phyloP scores from a whole-genome alignment of 2,797 vertebrate species.

The Aplochiton taeniatus region DNA sequence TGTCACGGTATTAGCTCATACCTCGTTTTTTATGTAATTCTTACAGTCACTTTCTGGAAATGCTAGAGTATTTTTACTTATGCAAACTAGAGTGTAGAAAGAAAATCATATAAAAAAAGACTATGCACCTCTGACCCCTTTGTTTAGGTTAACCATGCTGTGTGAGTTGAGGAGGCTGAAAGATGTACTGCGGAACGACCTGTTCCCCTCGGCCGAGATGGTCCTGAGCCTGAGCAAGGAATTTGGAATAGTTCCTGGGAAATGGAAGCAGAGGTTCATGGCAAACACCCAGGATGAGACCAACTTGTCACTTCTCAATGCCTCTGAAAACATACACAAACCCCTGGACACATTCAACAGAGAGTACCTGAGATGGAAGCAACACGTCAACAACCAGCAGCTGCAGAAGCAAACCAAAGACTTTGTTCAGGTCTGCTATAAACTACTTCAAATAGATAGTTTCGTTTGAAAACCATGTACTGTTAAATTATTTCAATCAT shows the following conservation, averaged over 20 bases:
- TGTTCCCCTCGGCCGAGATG: slow-evolving; percentile 84
- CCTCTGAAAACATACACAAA: slow-evolving; percentile 16
- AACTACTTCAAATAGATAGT: neutral
- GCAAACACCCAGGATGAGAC: slow-evolving; percentile 1
- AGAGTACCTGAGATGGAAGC: slow-evolving; percentile 57
- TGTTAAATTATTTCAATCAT: neutral
- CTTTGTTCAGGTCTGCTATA: slow-evolving; percentile 65
- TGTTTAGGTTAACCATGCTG: slow-evolving; percentile 74
- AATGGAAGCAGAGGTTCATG: slow-evolving; percentile 8
- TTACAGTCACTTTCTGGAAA: neutral
- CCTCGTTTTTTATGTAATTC: neutral
- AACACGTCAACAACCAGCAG: slow-evolving; percentile 13
- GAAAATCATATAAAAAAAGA: no score
- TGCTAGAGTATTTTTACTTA: no score
- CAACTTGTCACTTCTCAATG: neutral
- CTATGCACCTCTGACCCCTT: neutral
- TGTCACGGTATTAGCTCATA: slow-evolving; percentile 71
- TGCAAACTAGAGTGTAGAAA: no score
- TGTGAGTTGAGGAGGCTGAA: slow-evolving; percentile 64
- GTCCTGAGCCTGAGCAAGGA: slow-evolving; percentile 71
- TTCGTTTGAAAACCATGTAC: neutral
- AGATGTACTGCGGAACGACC: slow-evolving; percentile 64
- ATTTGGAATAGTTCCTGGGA: slow-evolving; percentile 62
- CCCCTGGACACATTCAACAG: slow-evolving; percentile 55
- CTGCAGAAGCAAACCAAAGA: slow-evolving; percentile 30